Evolutionary conservation across 2,113 vertebrate genomes (phyloP).

Genomic region (Amphilophus citrinellus): DNA sequence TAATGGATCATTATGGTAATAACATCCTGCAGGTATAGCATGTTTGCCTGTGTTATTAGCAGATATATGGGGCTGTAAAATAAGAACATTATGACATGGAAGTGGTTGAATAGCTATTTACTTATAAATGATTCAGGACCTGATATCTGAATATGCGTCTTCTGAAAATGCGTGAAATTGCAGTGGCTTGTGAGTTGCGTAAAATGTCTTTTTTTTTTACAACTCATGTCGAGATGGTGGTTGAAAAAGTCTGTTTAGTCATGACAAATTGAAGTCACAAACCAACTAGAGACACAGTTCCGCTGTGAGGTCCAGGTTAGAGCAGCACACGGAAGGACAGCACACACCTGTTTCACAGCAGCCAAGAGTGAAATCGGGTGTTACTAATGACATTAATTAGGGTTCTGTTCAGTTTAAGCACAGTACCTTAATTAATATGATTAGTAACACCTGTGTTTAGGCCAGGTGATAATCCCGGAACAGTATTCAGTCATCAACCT

Average conservation of each 20-base stretch:
- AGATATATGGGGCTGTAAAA: not conserved
- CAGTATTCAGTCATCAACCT: not conserved
- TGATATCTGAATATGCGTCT: not conserved
- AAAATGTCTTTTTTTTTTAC: slow-evolving; percentile 17
- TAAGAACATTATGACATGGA: not conserved
- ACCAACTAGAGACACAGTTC: not conserved
- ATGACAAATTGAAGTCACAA: not conserved
- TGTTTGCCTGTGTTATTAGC: not conserved
- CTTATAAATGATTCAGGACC: not conserved
- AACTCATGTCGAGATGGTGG: not conserved
- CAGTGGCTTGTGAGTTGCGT: slow-evolving; percentile 30
- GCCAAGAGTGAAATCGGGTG: not conserved
- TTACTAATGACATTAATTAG: slow-evolving; percentile 2
- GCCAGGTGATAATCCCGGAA: not conserved
- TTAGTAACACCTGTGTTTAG: not conserved
- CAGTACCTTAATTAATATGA: not conserved
- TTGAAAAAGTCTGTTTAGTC: not conserved
- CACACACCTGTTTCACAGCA: not conserved
- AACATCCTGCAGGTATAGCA: not conserved
- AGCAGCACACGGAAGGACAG: not conserved
- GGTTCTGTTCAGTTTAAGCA: not conserved
- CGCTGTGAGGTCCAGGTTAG: not conserved
- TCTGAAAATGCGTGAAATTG: not conserved
- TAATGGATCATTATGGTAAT: not conserved
- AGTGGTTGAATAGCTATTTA: not conserved